Evolutionary conservation across 2,888 invertebrate species (phyloP).

Genomic region (Agrochola macilenta): DNA sequence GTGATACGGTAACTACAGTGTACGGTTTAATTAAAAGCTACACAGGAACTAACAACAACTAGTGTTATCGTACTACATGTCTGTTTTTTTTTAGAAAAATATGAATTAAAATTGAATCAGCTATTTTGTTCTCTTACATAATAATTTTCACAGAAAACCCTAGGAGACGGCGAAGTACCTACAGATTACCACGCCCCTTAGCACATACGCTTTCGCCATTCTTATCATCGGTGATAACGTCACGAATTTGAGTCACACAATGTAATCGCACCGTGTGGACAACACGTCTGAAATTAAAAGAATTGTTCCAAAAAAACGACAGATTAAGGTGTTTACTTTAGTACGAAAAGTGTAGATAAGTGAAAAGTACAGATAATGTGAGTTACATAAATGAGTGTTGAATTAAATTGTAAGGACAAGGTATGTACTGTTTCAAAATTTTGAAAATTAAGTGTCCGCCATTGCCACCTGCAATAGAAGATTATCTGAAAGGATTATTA

Average conservation of each 20-base stretch:
- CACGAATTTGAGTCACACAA: constrained; percentile 84
- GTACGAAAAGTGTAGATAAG: constrained; percentile 56
- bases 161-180: constrained; percentile 33
- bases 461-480: not conserved
- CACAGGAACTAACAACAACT: not conserved
- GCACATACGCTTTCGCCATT: constrained; percentile 74
- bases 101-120: not conserved
- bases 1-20: not conserved
- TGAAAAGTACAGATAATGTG: constrained; percentile 63
- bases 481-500: constrained; percentile 2
- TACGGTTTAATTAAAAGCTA: not conserved
- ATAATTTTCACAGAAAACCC: constrained; percentile 37
- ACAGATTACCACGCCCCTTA: constrained; percentile 62
- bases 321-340: constrained; percentile 41
- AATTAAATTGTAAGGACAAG: constrained; percentile 45
- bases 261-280: constrained; percentile 74
- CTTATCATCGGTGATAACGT: constrained; percentile 85
- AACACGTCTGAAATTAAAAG: constrained; percentile 74
- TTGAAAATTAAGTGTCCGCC: not conserved
- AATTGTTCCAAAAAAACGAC: constrained; percentile 36
- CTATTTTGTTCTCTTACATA: constrained; percentile 18
- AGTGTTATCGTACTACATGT: no score
- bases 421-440: constrained; percentile 34
- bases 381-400: constrained; percentile 48
- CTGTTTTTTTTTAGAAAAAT: not conserved